Evolutionary conservation across 1,140 invertebrate species (phyloP).

Genomic region (Babylonia areolata): DNA sequence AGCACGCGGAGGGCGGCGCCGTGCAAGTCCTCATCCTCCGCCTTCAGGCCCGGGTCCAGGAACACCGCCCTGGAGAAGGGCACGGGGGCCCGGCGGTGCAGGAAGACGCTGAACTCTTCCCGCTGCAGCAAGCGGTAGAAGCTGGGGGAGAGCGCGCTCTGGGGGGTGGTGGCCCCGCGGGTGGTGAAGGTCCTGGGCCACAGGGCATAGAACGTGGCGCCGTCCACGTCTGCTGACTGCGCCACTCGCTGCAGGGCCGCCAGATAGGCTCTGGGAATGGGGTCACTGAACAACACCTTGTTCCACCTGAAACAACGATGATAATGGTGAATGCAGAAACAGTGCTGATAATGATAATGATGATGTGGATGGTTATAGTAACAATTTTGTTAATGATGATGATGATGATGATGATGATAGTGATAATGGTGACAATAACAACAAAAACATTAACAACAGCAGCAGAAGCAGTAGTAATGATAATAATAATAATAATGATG

Average conservation of each 20-base stretch:
- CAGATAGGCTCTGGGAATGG: slow-evolving; percentile 22
- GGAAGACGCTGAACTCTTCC: not conserved
- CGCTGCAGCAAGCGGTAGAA: not conserved
- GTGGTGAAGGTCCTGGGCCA: slow-evolving; percentile 8
- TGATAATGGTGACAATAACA: no score
- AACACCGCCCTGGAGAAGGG: not conserved
- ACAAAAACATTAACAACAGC: no score
- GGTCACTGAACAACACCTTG: slow-evolving; percentile 4
- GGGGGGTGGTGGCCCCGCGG: not conserved
- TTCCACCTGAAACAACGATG: slow-evolving; percentile 25
- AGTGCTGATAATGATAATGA: no score
- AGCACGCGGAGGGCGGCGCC: not conserved
- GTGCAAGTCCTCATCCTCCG: not conserved
- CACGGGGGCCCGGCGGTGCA: not conserved
- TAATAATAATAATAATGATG: no score
- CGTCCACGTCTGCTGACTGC: no score
- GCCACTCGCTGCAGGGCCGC: not conserved
- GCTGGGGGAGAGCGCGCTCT: not conserved
- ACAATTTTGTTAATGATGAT: no score
- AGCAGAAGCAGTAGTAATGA: no score
- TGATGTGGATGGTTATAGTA: no score
- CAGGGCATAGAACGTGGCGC: not conserved
- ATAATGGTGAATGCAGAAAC: no score
- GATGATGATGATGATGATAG: no score
- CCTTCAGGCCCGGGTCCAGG: not conserved